Percentiles rank a stretch among this genome's conserved stretches.
These are phyloP conservation scores for Galerucella nymphaeae DNA, from an alignment of 2,888 invertebrate species.

Conservation along the genomic window DNA sequence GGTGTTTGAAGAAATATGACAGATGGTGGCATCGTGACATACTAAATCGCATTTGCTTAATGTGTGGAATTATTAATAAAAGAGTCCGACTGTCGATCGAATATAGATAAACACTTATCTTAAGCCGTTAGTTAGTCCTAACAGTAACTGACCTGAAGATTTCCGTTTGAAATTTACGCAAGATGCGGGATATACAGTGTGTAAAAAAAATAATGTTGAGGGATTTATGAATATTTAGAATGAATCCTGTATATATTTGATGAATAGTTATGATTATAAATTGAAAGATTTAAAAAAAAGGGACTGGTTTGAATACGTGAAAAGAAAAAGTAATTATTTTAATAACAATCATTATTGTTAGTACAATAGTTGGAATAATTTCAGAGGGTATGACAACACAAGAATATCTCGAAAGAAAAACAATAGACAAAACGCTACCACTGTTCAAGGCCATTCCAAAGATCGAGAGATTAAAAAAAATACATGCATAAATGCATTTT, in stretches of 20 bases:
- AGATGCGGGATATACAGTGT: not conserved
- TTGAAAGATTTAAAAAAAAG: not conserved
- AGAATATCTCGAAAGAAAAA: constrained; percentile 39
- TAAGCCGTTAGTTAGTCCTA: constrained; percentile 26
- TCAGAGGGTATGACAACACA: constrained; percentile 30
- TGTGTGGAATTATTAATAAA: constrained; percentile 54
- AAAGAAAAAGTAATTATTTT: not conserved
- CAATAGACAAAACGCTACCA: constrained; percentile 54
- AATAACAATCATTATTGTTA: constrained; percentile 12
- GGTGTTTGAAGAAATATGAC: constrained; percentile 44
- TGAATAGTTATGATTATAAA: no score
- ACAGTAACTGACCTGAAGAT: constrained; percentile 19
- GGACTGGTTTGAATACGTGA: not conserved
- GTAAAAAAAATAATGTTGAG: not conserved
- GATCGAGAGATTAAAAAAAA: constrained; percentile 55
- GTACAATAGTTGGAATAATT: constrained; percentile 27
- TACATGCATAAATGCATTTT: constrained; percentile 56
- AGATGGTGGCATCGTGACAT: constrained; percentile 49
- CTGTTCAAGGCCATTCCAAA: constrained; percentile 55
- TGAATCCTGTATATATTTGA: not conserved
- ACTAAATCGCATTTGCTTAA: constrained; percentile 50
- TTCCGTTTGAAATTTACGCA: constrained; percentile 23
- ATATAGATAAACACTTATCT: constrained; percentile 48
- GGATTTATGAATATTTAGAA: no score
- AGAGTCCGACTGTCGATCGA: constrained; percentile 53